Base-by-base conservation (phyloP, 2,888 invertebrate genomes). In the Scaptomyza parva region DNA sequence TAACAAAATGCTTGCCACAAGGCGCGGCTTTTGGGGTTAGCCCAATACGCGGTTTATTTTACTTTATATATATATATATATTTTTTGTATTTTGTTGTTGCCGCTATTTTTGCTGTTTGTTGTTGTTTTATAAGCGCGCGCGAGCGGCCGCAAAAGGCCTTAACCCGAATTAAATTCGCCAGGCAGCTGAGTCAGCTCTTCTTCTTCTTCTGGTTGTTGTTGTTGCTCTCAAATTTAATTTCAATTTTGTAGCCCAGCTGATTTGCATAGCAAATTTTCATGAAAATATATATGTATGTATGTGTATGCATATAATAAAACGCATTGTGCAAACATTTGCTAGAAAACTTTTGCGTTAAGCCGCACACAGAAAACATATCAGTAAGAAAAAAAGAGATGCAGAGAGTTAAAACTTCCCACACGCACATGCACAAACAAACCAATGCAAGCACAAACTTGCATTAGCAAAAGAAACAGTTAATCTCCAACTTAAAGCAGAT, bases 191-290 rank as follows among this genome's bases (percentile, higher is more conserved):
- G 58, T 53, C 51, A 35, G 48, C 41, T 39, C 41, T 35, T 7
- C 14, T 5, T 26, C 22, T 33, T 43, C 24, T 43, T 33, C 35
- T 28, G 48, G 17, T 45, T 26, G 12, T 33, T 30, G 4, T n/a
- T 59, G 18, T 37, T 18, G 11, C 20, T 30, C 14, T 20, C 41
- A 69, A 79, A 80, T 81, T 67, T 76, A 65, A 81, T 78, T 77
- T 83, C 70, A 80, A 78, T 9, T 28, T 80, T 83, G 33, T 18
- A 50, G 44, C 37, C 37, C 39, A 65, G 62, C 57, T 66, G 66
- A 83, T 81, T 83, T 81, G 85, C 79, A 85, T 74, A 62, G 69
- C 22, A 75, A 85, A 85, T 85, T 77, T 75, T 6, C 30, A 6
- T 30, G n/a, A 20, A 47, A 30, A 74, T n/a, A n/a, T n/a, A n/a